phyloP scores from a whole-genome alignment of 2,113 vertebrate genomes.

The Oplegnathus fasciatus region DNA sequence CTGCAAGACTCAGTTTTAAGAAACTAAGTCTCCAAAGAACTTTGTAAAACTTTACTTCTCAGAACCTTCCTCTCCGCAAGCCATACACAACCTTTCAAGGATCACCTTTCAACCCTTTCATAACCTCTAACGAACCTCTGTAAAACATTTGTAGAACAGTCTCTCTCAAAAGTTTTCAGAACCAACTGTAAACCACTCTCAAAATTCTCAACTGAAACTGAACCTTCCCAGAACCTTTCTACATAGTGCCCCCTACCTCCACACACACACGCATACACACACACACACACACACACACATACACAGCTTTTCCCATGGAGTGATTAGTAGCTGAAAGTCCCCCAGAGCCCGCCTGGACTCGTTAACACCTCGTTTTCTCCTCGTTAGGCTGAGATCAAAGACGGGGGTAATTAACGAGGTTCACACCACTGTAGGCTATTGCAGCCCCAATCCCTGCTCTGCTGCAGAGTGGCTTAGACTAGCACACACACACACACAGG shows the following conservation, averaged over 20 bases:
- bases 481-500: background rate
- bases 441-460: conserved; percentile 2
- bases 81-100: background rate
- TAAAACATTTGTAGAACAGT: background rate
- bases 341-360: conserved; percentile 20
- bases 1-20: background rate
- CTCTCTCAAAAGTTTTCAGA: background rate
- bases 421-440: conserved; percentile 48
- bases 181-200: background rate
- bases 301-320: conserved; percentile 41
- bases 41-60: background rate
- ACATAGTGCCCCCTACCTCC: background rate
- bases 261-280: background rate
- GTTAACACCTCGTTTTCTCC: conserved; percentile 60
- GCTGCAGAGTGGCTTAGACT: background rate
- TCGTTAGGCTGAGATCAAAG: conserved; percentile 69
- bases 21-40: background rate
- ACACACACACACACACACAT: conserved; percentile 14
- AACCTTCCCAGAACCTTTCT: background rate
- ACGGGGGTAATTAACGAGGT: conserved; percentile 55
- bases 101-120: background rate
- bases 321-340: conserved; percentile 56
- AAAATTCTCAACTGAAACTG: background rate
- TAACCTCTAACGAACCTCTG: background rate
- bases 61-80: background rate